These are phyloP conservation scores for Eurosta solidaginis DNA, from an alignment of 1,140 invertebrate genomes.

Conservation along the genomic window DNA sequence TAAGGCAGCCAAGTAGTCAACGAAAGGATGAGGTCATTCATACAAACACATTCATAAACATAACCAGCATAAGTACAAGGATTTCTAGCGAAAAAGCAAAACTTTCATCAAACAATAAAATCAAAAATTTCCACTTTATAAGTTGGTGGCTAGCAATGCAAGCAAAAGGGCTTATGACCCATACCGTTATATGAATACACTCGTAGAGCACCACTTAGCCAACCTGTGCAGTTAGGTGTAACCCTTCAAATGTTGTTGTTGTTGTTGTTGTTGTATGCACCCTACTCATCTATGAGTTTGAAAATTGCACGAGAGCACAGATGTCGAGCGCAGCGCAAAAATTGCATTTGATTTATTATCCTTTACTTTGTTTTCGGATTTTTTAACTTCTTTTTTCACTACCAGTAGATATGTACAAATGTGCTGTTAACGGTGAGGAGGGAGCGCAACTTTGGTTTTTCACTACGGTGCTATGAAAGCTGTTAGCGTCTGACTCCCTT, in stretches of 20 bases:
- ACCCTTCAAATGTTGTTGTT: not conserved
- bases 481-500: no score
- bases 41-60: not conserved
- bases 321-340: conserved; percentile 17
- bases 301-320: not conserved
- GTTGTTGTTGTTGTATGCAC: no score
- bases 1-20: not conserved
- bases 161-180: not conserved
- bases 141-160: not conserved
- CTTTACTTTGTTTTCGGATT: conserved; percentile 4
- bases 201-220: not conserved
- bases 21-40: not conserved
- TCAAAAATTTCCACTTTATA: conserved; percentile 28
- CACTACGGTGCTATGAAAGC: not conserved
- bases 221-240: not conserved
- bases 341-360: conserved; percentile 29
- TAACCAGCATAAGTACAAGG: not conserved
- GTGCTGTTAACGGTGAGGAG: no score
- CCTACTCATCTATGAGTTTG: no score
- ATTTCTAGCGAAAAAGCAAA: conserved; percentile 10
- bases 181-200: not conserved
- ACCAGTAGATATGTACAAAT: not conserved
- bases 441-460: conserved; percentile 9
- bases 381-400: not conserved
- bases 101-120: conserved; percentile 25